Conservation (phyloP, 2,113 vertebrate genomes). For the Corythoichthys haematopterus region DNA sequence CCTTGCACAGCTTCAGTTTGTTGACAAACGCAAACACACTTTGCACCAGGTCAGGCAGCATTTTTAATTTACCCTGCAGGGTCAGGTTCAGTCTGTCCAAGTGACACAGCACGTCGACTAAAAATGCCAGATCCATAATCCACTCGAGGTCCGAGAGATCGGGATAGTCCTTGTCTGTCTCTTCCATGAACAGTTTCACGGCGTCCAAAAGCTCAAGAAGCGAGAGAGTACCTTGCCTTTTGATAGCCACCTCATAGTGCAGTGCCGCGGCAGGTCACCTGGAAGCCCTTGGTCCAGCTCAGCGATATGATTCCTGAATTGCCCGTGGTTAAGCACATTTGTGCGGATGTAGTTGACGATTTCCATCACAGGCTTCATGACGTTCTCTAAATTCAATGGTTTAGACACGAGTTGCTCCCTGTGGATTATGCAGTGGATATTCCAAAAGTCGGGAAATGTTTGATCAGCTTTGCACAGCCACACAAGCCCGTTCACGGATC, state of each 20-base stretch:
- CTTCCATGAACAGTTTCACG: slow-evolving; percentile 29
- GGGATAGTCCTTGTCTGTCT: slow-evolving; percentile 28
- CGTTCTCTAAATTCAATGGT: slow-evolving; percentile 31
- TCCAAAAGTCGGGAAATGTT: not conserved
- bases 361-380: slow-evolving; percentile 45
- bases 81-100: slow-evolving; percentile 40
- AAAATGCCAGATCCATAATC: slow-evolving; percentile 37
- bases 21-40: slow-evolving; percentile 14
- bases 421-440: not conserved
- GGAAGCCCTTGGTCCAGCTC: slow-evolving; percentile 38
- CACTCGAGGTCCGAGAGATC: slow-evolving; percentile 19
- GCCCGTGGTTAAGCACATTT: slow-evolving; percentile 31
- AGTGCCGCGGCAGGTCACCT: slow-evolving; percentile 21
- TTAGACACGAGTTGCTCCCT: slow-evolving; percentile 25
- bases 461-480: not conserved
- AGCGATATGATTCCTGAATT: slow-evolving; percentile 32
- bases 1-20: slow-evolving; percentile 14
- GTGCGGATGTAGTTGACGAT: slow-evolving; percentile 32
- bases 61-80: slow-evolving; percentile 38
- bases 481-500: slow-evolving; percentile 2
- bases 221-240: slow-evolving; percentile 30
- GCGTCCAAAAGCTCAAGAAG: slow-evolving; percentile 35
- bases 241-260: slow-evolving; percentile 28
- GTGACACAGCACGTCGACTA: slow-evolving; percentile 40
- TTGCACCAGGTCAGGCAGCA: slow-evolving; percentile 38